phyloP scores from a whole-genome alignment of 2,113 vertebrate species.

The Numenius arquata region DNA sequence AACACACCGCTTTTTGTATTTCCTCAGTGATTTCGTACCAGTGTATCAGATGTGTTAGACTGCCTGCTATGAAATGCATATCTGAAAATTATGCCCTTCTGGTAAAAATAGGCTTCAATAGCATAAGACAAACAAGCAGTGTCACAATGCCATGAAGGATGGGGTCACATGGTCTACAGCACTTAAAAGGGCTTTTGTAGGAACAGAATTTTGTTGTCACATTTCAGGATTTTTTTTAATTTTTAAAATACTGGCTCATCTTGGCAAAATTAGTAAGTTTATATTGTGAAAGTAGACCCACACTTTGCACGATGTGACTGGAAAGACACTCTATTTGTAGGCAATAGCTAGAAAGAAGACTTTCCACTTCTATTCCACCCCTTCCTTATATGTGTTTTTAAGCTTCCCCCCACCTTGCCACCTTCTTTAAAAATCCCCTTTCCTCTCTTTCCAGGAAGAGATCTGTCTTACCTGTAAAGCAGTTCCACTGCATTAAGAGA shows the following conservation, averaged over 20 bases:
- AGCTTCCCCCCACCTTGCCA: background rate
- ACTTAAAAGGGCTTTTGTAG: background rate
- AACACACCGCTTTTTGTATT: background rate
- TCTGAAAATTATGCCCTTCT: background rate
- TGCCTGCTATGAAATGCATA: background rate
- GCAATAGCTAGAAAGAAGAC: background rate
- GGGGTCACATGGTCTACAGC: background rate
- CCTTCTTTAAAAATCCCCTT: background rate
- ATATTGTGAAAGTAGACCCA: background rate
- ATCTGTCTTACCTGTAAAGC: background rate
- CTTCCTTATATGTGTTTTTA: background rate
- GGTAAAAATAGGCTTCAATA: background rate
- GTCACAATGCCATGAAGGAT: background rate
- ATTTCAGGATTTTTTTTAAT: background rate
- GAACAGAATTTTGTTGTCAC: background rate
- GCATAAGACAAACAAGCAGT: background rate
- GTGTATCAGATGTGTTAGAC: constrained; percentile 4
- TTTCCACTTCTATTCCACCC: background rate
- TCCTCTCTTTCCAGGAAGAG: background rate
- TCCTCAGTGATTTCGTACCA: constrained; percentile 25
- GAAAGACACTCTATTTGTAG: background rate
- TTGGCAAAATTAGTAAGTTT: background rate
- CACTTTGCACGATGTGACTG: background rate
- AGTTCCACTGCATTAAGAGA: background rate
- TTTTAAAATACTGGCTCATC: background rate